A percentile compares a stretch with the other conserved stretches of the same genome.
phyloP scores from a whole-genome alignment of 1,140 invertebrate species.

The Goniozus legneri region DNA sequence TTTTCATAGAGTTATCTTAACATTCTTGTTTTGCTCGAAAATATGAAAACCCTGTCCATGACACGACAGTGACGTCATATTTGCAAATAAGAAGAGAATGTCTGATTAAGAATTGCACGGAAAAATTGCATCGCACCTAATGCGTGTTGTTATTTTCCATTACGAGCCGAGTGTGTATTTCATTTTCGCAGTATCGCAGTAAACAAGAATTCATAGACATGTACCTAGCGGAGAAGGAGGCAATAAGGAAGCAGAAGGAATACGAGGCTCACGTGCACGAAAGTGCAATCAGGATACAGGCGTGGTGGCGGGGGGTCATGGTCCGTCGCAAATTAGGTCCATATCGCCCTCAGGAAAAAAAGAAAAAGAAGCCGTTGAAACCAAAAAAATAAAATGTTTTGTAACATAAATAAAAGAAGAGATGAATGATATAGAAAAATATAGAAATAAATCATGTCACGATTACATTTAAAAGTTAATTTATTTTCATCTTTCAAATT shows the following conservation, averaged over 20 bases:
- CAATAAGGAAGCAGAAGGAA: conserved; percentile 28
- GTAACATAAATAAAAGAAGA: too few relatives aligned
- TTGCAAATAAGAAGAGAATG: too few relatives aligned
- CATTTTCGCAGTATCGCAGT: conserved; percentile 34
- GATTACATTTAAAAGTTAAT: too few relatives aligned
- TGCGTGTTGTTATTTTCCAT: conserved; percentile 3
- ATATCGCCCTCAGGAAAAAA: conserved; percentile 55
- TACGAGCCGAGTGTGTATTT: neutral
- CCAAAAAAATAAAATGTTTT: conserved; percentile 43
- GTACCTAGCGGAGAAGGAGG: conserved; percentile 43
- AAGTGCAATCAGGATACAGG: conserved; percentile 57
- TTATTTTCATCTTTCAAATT: too few relatives aligned
- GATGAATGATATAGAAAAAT: too few relatives aligned
- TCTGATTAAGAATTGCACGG: conserved; percentile 9
- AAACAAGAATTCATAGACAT: conserved; percentile 48
- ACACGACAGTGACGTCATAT: neutral
- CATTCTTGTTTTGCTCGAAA: neutral
- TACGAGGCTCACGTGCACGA: conserved; percentile 31
- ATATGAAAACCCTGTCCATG: neutral
- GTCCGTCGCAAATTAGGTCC: conserved; percentile 62
- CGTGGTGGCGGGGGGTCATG: conserved; percentile 71
- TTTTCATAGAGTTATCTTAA: too few relatives aligned
- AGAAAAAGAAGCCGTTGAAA: conserved; percentile 53
- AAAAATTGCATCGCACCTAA: too few relatives aligned
- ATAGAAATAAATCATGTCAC: too few relatives aligned